phyloP scores from a whole-genome alignment of 2,113 vertebrate species.

The Grus americana region DNA sequence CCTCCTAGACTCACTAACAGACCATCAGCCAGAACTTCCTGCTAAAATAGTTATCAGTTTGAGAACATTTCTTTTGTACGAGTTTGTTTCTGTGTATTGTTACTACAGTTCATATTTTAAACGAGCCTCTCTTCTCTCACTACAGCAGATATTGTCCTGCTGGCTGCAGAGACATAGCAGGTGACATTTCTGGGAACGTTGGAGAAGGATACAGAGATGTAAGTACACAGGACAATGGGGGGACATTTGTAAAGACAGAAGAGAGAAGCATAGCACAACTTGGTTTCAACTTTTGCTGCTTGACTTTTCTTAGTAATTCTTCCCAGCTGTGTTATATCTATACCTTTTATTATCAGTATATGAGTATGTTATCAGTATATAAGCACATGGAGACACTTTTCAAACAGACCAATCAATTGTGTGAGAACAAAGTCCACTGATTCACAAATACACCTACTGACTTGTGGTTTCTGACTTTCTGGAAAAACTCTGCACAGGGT shows the following conservation, averaged over 20 bases:
- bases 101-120: background rate
- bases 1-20: background rate
- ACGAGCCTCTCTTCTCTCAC: background rate
- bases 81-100: background rate
- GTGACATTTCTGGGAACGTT: slow-evolving; percentile 83
- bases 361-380: background rate
- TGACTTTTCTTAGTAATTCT: background rate
- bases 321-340: background rate
- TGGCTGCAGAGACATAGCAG: slow-evolving; percentile 83
- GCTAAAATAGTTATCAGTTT: background rate
- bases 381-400: background rate
- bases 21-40: background rate
- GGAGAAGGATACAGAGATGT: slow-evolving; percentile 87
- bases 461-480: background rate
- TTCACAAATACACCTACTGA: background rate
- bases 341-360: background rate
- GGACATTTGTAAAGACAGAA: background rate
- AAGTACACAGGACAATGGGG: slow-evolving; percentile 64
- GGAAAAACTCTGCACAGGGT: background rate
- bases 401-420: slow-evolving; percentile 19
- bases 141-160: slow-evolving; percentile 87
- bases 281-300: background rate
- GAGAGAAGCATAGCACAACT: background rate
- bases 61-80: background rate
- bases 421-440: slow-evolving; percentile 39